Base-by-base conservation (phyloP, 1,140 invertebrate genomes). In the Diabrotica virgifera region DNA sequence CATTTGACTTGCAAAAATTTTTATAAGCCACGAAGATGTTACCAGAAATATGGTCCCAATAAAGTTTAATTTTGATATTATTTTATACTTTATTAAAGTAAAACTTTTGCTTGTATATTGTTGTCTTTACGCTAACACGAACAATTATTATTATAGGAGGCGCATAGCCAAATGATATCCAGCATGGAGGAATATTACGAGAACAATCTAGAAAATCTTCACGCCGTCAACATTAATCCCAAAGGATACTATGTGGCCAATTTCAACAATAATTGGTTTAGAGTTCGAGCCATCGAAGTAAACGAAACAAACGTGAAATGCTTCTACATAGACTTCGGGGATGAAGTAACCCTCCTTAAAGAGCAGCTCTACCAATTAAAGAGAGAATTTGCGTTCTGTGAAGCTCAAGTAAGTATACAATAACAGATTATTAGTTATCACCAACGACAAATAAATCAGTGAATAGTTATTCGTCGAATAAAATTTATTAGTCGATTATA, bases 271-370 rank as follows among this genome's bases (percentile, higher is more conserved):
- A 79, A 75, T 2, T 89, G 85, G 84, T 83, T 85, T 61, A 79
- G 88, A 57, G 85, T 86, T 0, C 81, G 84, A 58, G 83, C 86
- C 6, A 76, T 83, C 8, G 67, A 79, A 53, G 38, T 62, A 0
- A 59, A 79, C 3, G 51, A 62, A 0, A 61, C 78, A 4, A 71
- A 76, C 8, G 83, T 83, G 8, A 76, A 79, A 2, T 84, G 87
- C 56, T 86, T 86, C 51, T 83, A 88, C 9, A 85, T 88, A 5
- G 88, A 90, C 68, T 82, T 81, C 56, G 88, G 88, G 3, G 85
- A 87, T 64, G 83, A 83, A 59, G 82, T 84, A 13, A 62, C 70
- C 0, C 80, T 87, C 5, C 66, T 74, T n/a, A 69, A 78, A 5
- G 70, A 75, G 3, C 75, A 80, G 13, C 77, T 90, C 2, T 84